These are phyloP conservation scores for Stratiolaelaps scimitus DNA, from an alignment of 1,140 invertebrate species.

Conservation along the genomic window DNA sequence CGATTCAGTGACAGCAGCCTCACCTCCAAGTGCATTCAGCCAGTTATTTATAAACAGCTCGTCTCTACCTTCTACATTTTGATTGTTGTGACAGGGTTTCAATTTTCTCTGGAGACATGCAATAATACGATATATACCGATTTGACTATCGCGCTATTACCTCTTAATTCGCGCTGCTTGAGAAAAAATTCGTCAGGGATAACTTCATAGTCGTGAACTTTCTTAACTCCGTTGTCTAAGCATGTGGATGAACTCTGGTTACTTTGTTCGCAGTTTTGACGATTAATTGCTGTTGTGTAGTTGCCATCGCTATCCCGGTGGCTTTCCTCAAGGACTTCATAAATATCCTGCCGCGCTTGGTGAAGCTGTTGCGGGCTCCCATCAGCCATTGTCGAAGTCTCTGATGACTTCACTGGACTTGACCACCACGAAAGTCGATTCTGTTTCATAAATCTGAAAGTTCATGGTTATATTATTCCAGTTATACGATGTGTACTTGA, in stretches of 20 bases:
- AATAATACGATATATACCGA: no score
- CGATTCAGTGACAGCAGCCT: no score
- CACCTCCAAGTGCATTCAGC: no score
- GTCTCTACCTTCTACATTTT: no score
- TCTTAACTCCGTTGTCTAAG: not conserved
- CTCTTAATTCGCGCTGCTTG: not conserved
- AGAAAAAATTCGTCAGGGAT: conserved; percentile 20
- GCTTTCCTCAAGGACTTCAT: conserved; percentile 12
- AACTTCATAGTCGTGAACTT: conserved; percentile 15
- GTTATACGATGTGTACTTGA: no score
- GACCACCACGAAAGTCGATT: conserved; percentile 19
- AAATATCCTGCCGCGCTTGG: conserved; percentile 16
- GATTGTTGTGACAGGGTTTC: no score
- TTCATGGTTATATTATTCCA: not conserved
- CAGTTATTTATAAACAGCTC: no score
- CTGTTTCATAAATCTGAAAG: conserved; percentile 24
- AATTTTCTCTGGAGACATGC: no score
- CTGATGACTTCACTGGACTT: not conserved
- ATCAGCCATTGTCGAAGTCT: not conserved
- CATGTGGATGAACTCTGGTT: no score
- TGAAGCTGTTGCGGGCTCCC: not conserved
- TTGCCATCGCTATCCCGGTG: not conserved
- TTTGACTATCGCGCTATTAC: no score
- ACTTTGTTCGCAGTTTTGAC: no score
- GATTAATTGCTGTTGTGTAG: no score